phyloP scores from a whole-genome alignment of 1,140 invertebrate species.

The Halyomorpha halys region DNA sequence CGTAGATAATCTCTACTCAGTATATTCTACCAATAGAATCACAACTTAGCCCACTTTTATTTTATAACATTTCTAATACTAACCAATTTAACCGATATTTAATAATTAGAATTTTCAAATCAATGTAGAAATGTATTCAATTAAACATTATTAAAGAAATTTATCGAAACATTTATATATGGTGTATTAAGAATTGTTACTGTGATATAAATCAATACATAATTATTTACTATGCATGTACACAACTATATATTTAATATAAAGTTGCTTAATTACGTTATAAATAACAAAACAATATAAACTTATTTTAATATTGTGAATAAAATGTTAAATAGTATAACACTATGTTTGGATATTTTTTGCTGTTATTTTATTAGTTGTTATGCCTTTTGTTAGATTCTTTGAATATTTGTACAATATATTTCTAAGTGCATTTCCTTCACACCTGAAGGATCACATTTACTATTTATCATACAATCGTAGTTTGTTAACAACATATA shows the following conservation, averaged over 20 bases:
- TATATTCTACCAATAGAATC: neutral
- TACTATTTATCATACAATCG: neutral
- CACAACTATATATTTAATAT: neutral
- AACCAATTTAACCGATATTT: neutral
- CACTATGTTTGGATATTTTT: neutral
- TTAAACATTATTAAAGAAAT: constrained; percentile 9
- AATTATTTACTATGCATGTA: constrained; percentile 8
- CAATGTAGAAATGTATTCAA: constrained; percentile 8
- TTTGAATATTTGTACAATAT: neutral
- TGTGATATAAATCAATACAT: constrained; percentile 15
- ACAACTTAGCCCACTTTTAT: neutral
- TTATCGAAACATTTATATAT: neutral
- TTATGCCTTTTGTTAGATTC: neutral
- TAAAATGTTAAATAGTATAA: neutral
- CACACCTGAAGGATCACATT: neutral
- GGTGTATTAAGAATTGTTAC: constrained; percentile 3
- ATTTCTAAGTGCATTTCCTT: constrained; percentile 3
- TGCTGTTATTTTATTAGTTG: neutral
- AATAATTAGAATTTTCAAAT: constrained; percentile 4
- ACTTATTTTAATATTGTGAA: neutral
- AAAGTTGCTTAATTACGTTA: neutral
- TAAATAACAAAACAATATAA: neutral
- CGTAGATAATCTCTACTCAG: neutral
- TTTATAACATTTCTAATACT: neutral
- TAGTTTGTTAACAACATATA: neutral